Conservation (phyloP, 1,140 invertebrate species). For the Macrobrachium rosenbergii region DNA sequence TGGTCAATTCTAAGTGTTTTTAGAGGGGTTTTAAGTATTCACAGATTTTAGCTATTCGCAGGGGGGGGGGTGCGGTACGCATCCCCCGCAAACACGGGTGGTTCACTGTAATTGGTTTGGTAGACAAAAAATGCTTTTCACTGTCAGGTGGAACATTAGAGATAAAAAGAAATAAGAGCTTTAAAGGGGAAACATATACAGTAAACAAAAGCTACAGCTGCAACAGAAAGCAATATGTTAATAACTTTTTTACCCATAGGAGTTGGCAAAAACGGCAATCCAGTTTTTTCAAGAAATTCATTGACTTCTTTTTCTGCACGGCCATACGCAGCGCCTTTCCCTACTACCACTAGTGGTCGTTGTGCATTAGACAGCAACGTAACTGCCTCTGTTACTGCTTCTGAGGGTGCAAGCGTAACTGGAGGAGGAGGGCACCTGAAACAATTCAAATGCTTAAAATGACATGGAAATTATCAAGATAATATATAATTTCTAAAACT, state of each 20-base stretch:
- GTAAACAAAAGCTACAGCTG: constrained; percentile 67
- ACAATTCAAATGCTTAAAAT: background rate
- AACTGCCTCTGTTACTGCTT: constrained; percentile 78
- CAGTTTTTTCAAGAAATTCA: constrained; percentile 79
- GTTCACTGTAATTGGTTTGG: too few relatives aligned
- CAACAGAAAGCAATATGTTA: constrained; percentile 71
- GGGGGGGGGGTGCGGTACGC: too few relatives aligned
- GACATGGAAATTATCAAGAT: too few relatives aligned
- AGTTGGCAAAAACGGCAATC: constrained; percentile 91
- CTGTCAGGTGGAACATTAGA: too few relatives aligned
- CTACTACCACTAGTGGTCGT: constrained; percentile 90
- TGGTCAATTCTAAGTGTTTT: too few relatives aligned
- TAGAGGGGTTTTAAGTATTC: too few relatives aligned
- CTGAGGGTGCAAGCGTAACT: constrained; percentile 77
- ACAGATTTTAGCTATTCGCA: too few relatives aligned
- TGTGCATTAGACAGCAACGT: constrained; percentile 80
- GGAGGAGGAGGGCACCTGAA: constrained; percentile 75
- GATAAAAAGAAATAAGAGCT: background rate
- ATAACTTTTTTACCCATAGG: constrained; percentile 86
- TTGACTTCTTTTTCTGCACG: constrained; percentile 81
- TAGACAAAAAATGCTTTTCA: too few relatives aligned
- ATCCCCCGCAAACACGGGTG: too few relatives aligned
- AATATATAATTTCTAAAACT: too few relatives aligned
- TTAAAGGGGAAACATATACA: background rate
- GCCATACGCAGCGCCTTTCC: constrained; percentile 91